These are phyloP conservation scores for Paragorgia papillata DNA, from an alignment of 92 coral and sea anemone species.

Conservation along the genomic window DNA sequence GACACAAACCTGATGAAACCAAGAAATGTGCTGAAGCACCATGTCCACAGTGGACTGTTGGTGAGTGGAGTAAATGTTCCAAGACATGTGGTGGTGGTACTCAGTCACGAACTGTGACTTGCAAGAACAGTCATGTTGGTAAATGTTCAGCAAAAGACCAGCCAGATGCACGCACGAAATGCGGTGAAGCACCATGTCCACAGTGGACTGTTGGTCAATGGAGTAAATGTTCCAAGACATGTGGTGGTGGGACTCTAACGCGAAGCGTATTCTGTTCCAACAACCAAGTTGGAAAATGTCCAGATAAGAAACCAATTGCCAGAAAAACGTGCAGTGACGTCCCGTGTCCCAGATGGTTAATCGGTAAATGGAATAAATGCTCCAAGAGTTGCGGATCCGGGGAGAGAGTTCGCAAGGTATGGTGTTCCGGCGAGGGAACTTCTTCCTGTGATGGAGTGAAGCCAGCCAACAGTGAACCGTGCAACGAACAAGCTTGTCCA, in stretches of 20 bases:
- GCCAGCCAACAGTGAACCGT: not conserved
- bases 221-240: conserved; percentile 64
- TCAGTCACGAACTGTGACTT: conserved; percentile 48
- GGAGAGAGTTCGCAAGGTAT: conserved; percentile 8
- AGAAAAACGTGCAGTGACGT: not conserved
- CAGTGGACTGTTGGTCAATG: conserved; percentile 20
- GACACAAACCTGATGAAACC: not conserved
- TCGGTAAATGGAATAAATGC: conserved; percentile 17
- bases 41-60: conserved; percentile 77
- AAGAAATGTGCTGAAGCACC: conserved; percentile 47
- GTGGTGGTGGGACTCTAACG: conserved; percentile 77
- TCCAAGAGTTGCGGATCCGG: conserved; percentile 21
- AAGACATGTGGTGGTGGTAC: conserved; percentile 49
- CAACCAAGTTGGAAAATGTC: conserved; percentile 18
- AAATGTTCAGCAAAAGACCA: not conserved
- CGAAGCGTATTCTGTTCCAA: conserved; percentile 57
- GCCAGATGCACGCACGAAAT: not conserved
- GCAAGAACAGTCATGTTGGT: conserved; percentile 44
- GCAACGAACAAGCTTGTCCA: not conserved
- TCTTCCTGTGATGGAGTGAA: not conserved
- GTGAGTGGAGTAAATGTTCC: conserved; percentile 61
- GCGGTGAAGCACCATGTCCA: conserved; percentile 32
- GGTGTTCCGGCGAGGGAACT: conserved; percentile 15
- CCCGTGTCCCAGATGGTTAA: conserved; percentile 23
- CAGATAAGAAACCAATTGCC: not conserved